Evolutionary conservation across 2,888 invertebrate species (phyloP).

Genomic region (Dermolepida albohirtum): DNA sequence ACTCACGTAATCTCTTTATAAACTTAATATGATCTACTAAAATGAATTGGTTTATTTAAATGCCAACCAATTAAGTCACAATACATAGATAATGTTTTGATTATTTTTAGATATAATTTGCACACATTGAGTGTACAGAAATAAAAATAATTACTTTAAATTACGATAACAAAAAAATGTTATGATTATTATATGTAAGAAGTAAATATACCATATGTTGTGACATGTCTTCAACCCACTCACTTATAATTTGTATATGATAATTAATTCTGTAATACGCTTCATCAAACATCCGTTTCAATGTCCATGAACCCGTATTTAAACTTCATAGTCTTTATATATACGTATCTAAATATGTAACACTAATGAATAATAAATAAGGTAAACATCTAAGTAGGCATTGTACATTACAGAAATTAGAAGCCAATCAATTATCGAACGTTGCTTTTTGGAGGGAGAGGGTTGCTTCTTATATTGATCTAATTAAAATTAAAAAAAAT

Average conservation of each 20-base stretch:
- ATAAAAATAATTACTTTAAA: constrained; percentile 11
- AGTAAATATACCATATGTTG: constrained; percentile 33
- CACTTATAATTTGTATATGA: constrained; percentile 29
- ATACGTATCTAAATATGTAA: constrained; percentile 30
- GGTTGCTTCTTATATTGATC: neutral
- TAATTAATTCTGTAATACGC: constrained; percentile 37
- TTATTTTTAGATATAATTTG: too few species aligned
- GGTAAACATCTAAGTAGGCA: neutral
- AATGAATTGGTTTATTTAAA: too few species aligned
- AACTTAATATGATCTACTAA: too few species aligned
- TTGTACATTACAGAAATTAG: constrained; percentile 19
- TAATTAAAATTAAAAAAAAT: too few species aligned
- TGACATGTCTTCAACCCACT: constrained; percentile 28
- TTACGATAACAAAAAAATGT: constrained; percentile 10
- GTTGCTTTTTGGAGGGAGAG: neutral
- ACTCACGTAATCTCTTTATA: too few species aligned
- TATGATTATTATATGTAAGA: constrained; percentile 4
- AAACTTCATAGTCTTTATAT: constrained; percentile 21
- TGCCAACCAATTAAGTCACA: too few species aligned
- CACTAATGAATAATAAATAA: constrained; percentile 27
- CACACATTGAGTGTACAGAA: neutral
- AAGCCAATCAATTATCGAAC: neutral
- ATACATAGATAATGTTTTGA: too few species aligned
- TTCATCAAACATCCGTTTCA: constrained; percentile 35
- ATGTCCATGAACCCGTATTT: constrained; percentile 36